Base-by-base conservation (phyloP, 2,113 vertebrate genomes). In the Anthoscopus minutus region DNA sequence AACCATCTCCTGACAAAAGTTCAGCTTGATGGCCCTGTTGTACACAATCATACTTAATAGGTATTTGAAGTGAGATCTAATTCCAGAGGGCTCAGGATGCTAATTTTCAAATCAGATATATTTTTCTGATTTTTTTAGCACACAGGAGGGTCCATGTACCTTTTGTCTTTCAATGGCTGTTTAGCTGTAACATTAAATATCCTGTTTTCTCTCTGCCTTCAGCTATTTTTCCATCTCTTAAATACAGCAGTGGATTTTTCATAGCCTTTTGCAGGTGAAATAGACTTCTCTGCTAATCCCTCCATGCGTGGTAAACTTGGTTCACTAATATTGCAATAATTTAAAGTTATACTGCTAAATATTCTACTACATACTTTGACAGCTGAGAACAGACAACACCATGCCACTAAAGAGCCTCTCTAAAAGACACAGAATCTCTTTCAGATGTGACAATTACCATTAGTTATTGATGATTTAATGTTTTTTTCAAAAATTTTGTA, bases 341-440 rank as follows among this genome's bases (percentile, higher is more conserved):
- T 91, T 87, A 62, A 92, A 96, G 38, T 64, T 88, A 72, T 53
- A 76, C 20, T 81, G 74, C 14, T 88, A 96, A 96, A 95, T 81
- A 79, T 89, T 79, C 42, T 76, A 50, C 33, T 89, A 71, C 94
- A 91, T 72, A 92, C 24, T 33, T 71, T 86, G 42, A 84, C 61
- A 93, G 45, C 15, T 71, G 53, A 94, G 67, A 93, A 88, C 21
- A 88, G 73, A 71, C 65, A 94, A 38, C n/a, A 77, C 8, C 12
- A 31, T 64, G 37, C n/a, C 56, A 81, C 35, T 76, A 35, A 62
- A 77, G 28, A 79, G 20, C 76, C 28, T 35, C 30, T 69, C 24
- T 45, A 58, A 89, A 91, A 89, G 20, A n/a, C 53, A 76, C 50
- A 61, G 58, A 81, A 88, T 45, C 31, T 80, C 17, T 78, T 38